These are phyloP conservation scores for Pangasius larnaudii DNA, from an alignment of 2,797 vertebrate genomes.

Conservation along the genomic window DNA sequence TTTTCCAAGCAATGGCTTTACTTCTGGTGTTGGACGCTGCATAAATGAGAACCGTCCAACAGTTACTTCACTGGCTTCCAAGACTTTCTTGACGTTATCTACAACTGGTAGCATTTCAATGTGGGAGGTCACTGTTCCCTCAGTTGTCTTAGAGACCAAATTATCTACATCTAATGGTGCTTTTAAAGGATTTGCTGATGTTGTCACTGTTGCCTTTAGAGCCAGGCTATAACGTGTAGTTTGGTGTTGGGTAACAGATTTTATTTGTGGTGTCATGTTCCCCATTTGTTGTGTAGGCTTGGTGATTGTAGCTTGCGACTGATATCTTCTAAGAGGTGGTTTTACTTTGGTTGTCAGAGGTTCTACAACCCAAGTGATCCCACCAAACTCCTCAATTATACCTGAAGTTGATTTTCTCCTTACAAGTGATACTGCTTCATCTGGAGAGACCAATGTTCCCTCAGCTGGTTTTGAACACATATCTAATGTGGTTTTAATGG, in stretches of 20 bases:
- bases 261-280: conserved; percentile 24
- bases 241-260: neutral
- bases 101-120: neutral
- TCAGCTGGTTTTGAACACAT: conserved; percentile 61
- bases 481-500: conserved; percentile 67
- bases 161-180: neutral
- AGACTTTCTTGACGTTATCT: neutral
- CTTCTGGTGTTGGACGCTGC: neutral
- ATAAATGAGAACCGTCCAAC: neutral
- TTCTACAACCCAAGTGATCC: conserved; percentile 65
- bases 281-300: conserved; percentile 32
- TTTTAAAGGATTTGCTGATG: neutral
- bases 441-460: conserved; percentile 34
- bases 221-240: neutral
- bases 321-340: conserved; percentile 26
- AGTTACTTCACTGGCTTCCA: neutral
- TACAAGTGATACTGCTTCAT: conserved; percentile 63
- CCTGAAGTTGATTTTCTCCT: conserved; percentile 60
- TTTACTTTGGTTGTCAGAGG: conserved; percentile 47
- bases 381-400: conserved; percentile 61
- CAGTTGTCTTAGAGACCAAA: neutral
- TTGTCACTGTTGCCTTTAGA: neutral
- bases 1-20: neutral
- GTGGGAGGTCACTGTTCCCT: neutral
- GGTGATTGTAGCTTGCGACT: conserved; percentile 14